Evolutionary conservation across 1,140 invertebrate genomes (phyloP).

Genomic region (Ceratina australensis): DNA sequence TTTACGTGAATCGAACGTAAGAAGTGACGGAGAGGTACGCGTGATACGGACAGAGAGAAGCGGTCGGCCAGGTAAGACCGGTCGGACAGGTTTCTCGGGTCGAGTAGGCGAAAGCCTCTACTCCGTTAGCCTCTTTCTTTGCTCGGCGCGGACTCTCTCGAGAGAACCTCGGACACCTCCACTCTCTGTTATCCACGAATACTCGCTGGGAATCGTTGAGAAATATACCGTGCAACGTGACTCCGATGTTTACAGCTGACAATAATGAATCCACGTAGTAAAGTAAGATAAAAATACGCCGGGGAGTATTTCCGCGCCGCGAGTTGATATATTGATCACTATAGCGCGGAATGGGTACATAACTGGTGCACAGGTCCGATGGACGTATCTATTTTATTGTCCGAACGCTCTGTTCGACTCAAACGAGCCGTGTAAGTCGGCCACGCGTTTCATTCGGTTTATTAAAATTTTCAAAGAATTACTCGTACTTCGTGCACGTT

Average conservation of each 20-base stretch:
- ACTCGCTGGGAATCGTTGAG: conserved; percentile 37
- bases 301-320: not conserved
- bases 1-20: conserved; percentile 59
- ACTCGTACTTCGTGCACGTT: not conserved
- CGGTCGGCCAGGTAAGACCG: conserved; percentile 71
- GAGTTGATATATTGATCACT: conserved; percentile 6
- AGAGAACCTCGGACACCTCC: conserved; percentile 55
- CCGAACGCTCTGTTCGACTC: not conserved
- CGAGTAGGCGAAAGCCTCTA: conserved; percentile 76
- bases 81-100: conserved; percentile 75
- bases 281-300: conserved; percentile 10
- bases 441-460: not conserved
- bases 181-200: conserved; percentile 37
- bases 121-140: conserved; percentile 75
- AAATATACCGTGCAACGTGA: conserved; percentile 41
- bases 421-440: not conserved
- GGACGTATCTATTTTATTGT: not conserved
- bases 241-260: conserved; percentile 40
- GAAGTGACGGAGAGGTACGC: conserved; percentile 11
- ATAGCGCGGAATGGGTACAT: conserved; percentile 12
- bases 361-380: too few relatives aligned
- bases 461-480: not conserved
- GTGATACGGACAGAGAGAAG: conserved; percentile 28
- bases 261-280: conserved; percentile 37
- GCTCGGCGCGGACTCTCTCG: conserved; percentile 37